These are phyloP conservation scores for Ailuropoda melanoleuca DNA, from an alignment of 2,113 vertebrate species.

Conservation along the genomic window DNA sequence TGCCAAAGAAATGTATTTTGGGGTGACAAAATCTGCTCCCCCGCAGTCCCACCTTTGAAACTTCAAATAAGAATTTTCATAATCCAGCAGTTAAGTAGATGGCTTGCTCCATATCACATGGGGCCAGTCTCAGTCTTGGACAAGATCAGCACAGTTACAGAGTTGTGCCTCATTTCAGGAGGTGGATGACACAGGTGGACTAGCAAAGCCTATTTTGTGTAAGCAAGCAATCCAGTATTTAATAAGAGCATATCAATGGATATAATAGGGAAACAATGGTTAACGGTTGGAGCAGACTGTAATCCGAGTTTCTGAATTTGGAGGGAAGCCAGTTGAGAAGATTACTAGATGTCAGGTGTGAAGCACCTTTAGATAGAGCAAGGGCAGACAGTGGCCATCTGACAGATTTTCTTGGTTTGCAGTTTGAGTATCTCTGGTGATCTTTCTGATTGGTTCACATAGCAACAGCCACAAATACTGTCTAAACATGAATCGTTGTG, in stretches of 20 bases:
- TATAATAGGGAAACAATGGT: not conserved
- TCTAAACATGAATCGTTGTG: not conserved
- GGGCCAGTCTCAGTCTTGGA: not conserved
- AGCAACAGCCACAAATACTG: not conserved
- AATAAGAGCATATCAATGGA: not conserved
- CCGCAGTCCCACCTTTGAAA: not conserved
- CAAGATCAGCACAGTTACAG: not conserved
- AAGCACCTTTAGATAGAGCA: not conserved
- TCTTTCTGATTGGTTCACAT: not conserved
- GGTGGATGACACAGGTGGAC: not conserved
- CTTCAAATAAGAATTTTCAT: not conserved
- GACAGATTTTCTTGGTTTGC: not conserved
- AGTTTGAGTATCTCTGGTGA: not conserved
- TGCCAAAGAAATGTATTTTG: not conserved
- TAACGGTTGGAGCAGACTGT: not conserved
- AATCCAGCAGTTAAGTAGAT: too few relatives aligned
- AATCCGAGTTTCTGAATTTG: not conserved
- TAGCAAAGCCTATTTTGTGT: not conserved
- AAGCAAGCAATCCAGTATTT: not conserved
- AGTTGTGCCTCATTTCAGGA: not conserved
- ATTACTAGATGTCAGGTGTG: not conserved
- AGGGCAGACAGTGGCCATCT: not conserved
- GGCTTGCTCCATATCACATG: not conserved
- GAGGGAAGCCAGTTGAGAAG: not conserved
- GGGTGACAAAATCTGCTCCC: not conserved